phyloP scores from a whole-genome alignment of 2,888 invertebrate species.

The Trachelus tabidus region DNA sequence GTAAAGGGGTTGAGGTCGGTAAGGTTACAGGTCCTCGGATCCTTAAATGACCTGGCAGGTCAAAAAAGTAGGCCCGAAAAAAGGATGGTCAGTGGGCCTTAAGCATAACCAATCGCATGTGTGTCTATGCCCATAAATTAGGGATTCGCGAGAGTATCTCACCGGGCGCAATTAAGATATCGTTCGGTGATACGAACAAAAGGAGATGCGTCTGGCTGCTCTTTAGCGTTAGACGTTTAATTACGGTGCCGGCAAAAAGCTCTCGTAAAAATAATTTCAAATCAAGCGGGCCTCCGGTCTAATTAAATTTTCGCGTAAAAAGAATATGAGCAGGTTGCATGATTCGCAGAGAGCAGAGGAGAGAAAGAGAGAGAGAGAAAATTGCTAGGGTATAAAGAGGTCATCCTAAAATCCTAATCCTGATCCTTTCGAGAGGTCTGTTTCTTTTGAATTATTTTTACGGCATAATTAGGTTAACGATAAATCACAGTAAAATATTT shows the following conservation, averaged over 20 bases:
- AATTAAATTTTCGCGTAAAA: conserved; percentile 58
- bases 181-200: conserved; percentile 15
- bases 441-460: too few species aligned
- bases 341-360: too few species aligned
- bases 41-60: too few species aligned
- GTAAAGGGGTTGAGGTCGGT: too few species aligned
- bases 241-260: conserved; percentile 44
- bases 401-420: not conserved
- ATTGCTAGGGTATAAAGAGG: not conserved
- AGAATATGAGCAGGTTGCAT: conserved; percentile 21
- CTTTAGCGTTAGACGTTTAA: conserved; percentile 49
- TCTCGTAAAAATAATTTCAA: conserved; percentile 57
- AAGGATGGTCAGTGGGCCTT: not conserved
- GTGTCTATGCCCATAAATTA: conserved; percentile 48
- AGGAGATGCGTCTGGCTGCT: conserved; percentile 8
- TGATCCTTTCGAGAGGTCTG: too few species aligned
- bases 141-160: conserved; percentile 53
- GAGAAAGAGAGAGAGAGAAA: too few species aligned
- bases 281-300: conserved; percentile 49
- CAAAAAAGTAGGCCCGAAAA: too few species aligned
- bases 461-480: too few species aligned
- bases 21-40: too few species aligned
- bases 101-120: conserved; percentile 33
- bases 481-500: too few species aligned
- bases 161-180: conserved; percentile 55